Evolutionary conservation across 2,888 invertebrate species (phyloP).

Genomic region (Acrobasis consociella): DNA sequence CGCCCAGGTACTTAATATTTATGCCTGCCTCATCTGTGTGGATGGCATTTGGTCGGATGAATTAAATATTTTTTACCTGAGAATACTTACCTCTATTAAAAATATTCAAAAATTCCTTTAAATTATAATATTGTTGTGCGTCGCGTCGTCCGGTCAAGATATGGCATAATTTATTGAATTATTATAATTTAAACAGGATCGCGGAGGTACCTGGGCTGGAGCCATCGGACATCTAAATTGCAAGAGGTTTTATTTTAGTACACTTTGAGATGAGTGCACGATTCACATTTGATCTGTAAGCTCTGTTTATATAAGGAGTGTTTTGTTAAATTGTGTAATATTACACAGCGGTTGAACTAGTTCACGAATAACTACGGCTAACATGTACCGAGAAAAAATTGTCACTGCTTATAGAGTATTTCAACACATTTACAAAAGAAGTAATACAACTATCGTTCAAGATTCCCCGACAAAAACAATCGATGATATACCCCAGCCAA

Average conservation of each 20-base stretch:
- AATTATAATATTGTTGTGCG: conserved; percentile 21
- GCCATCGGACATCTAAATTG: neutral
- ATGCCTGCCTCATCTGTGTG: too few species aligned
- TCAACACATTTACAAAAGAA: conserved; percentile 16
- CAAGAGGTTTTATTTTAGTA: conserved; percentile 12
- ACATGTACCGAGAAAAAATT: conserved; percentile 16
- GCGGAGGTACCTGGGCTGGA: conserved; percentile 6
- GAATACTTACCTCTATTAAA: neutral
- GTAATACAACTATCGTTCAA: conserved; percentile 6
- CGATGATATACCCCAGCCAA: conserved; percentile 75
- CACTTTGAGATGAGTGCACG: conserved; percentile 15
- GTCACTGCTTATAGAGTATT: neutral
- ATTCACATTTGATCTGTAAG: neutral
- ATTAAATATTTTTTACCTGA: conserved; percentile 5
- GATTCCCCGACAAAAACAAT: conserved; percentile 40
- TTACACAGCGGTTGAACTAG: neutral
- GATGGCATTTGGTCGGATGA: too few species aligned
- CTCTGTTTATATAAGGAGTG: neutral
- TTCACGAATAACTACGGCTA: neutral
- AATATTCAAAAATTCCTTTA: neutral
- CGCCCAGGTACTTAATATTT: too few species aligned
- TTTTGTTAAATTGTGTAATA: neutral
- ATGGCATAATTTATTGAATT: conserved; percentile 19
- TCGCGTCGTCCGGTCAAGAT: neutral
- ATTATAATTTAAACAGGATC: conserved; percentile 17